Evolutionary conservation across 2,888 invertebrate species (phyloP).

Genomic region (Macrosiphum euphorbiae): DNA sequence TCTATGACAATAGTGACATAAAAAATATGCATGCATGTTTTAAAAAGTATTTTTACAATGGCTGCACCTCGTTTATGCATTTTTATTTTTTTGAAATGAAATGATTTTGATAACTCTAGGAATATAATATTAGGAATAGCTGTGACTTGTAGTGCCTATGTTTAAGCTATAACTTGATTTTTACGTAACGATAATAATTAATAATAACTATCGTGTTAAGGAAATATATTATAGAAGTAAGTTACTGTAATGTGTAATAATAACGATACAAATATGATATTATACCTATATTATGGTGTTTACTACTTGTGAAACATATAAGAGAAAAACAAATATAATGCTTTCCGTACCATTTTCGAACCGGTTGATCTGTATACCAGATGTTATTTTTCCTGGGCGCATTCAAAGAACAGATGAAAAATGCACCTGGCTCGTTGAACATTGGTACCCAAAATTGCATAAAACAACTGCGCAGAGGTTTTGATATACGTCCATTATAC

Average conservation of each 20-base stretch:
- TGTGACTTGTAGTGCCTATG: neutral
- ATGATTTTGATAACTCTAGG: neutral
- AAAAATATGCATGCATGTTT: neutral
- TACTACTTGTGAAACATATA: neutral
- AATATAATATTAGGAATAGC: neutral
- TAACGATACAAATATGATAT: neutral
- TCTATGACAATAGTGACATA: neutral
- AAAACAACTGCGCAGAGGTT: neutral
- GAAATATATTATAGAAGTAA: neutral
- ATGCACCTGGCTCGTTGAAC: conserved; percentile 40
- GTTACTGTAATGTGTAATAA: neutral
- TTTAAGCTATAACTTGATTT: neutral
- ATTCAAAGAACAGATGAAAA: conserved; percentile 24
- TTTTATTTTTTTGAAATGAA: neutral
- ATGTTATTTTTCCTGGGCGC: conserved; percentile 30
- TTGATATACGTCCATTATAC: neutral
- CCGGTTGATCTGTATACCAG: conserved; percentile 39
- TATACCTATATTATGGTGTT: neutral
- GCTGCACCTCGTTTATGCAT: neutral
- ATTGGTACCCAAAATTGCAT: conserved; percentile 53
- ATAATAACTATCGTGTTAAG: neutral
- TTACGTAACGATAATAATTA: neutral
- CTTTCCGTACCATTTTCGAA: neutral
- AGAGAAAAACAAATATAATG: neutral
- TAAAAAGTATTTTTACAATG: neutral